Evolutionary conservation across 2,113 vertebrate species (phyloP).

Genomic region (Hipposideros armiger): DNA sequence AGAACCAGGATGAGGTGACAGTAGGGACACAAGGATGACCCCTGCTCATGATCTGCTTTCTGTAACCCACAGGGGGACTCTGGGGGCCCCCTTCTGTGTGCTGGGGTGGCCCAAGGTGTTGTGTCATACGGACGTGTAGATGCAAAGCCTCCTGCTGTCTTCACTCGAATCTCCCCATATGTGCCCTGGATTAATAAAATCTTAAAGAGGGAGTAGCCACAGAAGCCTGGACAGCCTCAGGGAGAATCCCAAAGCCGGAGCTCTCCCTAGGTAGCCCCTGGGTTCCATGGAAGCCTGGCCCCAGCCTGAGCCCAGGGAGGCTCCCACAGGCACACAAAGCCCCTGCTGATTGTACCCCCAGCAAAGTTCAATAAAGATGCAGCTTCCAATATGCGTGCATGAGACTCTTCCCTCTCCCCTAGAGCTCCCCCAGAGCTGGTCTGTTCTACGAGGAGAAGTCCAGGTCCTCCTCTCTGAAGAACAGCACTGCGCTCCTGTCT

Average conservation of each 20-base stretch:
- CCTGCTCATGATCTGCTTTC: neutral
- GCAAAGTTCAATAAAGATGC: conserved; percentile 20
- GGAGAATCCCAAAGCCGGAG: neutral
- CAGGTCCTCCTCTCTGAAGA: neutral
- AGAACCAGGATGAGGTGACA: neutral
- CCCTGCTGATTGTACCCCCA: neutral
- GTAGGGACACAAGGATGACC: too few relatives aligned
- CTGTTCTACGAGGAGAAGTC: neutral
- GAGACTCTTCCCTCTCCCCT: neutral
- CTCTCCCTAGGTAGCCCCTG: neutral
- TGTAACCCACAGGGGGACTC: conserved; percentile 59
- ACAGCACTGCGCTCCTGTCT: neutral
- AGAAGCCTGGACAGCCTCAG: neutral
- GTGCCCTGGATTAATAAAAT: conserved; percentile 57
- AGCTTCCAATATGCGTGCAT: neutral
- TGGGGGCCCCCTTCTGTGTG: conserved; percentile 54
- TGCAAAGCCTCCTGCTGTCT: neutral
- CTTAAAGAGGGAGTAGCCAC: neutral
- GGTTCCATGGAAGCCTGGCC: neutral
- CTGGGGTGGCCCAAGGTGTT: conserved; percentile 46
- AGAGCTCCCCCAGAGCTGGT: neutral
- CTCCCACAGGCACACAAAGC: neutral
- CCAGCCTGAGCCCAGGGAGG: neutral
- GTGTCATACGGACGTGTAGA: fast-evolving
- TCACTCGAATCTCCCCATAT: conserved; percentile 30